phyloP scores from a whole-genome alignment of 1,140 invertebrate genomes.

The Drosophila malerkotliana region DNA sequence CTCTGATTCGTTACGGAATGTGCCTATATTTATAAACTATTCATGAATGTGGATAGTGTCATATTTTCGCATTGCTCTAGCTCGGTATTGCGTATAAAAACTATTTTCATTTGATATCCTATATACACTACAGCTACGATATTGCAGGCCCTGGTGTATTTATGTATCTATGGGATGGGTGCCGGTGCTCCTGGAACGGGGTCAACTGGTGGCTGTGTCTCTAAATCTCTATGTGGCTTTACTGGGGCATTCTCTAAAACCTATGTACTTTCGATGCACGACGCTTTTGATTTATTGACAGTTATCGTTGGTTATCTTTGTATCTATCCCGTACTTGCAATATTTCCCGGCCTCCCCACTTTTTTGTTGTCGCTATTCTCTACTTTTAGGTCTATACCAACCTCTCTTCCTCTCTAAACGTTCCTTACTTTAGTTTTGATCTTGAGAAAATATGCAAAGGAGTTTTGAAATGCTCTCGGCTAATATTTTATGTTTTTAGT shows the following conservation, averaged over 20 bases:
- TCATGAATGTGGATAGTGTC: slow-evolving; percentile 57
- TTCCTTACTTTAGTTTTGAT: slow-evolving; percentile 70
- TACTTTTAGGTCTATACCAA: slow-evolving; percentile 18
- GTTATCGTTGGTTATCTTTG: slow-evolving; percentile 75
- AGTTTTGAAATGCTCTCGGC: slow-evolving; percentile 50
- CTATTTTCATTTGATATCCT: slow-evolving; percentile 58
- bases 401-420: slow-evolving; percentile 17
- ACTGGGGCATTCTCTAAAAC: slow-evolving; percentile 48
- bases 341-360: slow-evolving; percentile 36
- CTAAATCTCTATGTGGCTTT: slow-evolving; percentile 39
- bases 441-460: slow-evolving; percentile 68
- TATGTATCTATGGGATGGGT: slow-evolving; percentile 29
- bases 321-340: slow-evolving; percentile 52
- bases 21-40: slow-evolving; percentile 49
- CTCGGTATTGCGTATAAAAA: slow-evolving; percentile 74
- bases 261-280: slow-evolving; percentile 70
- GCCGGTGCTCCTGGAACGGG: slow-evolving; percentile 10
- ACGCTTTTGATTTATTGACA: slow-evolving; percentile 80
- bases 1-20: slow-evolving; percentile 56
- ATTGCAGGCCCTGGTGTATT: slow-evolving; percentile 49
- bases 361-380: slow-evolving; percentile 1
- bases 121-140: slow-evolving; percentile 68
- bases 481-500: slow-evolving; percentile 42
- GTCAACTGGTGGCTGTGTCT: slow-evolving; percentile 11
- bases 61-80: slow-evolving; percentile 64